phyloP scores from a whole-genome alignment of 2,797 vertebrate genomes.

The Takifugu ocellatus region DNA sequence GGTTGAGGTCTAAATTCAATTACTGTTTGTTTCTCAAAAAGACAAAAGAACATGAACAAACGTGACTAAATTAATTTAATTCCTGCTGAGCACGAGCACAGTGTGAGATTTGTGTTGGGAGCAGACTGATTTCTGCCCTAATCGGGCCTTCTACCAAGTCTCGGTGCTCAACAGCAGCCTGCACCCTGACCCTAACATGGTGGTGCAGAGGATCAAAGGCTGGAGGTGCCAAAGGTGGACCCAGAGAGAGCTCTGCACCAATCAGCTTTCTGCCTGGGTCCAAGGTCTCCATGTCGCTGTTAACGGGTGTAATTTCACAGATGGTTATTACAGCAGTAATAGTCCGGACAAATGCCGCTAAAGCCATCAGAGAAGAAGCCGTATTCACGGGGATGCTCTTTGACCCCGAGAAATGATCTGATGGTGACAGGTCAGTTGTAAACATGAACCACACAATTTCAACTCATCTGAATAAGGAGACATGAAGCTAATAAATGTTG shows the following conservation, averaged over 20 bases:
- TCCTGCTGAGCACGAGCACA: constrained; percentile 26
- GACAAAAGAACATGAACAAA: constrained; percentile 28
- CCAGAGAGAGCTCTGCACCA: constrained; percentile 4
- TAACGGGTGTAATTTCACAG: constrained; percentile 12
- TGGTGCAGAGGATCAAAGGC: constrained; percentile 16
- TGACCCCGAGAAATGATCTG: not conserved
- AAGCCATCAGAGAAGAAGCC: not conserved
- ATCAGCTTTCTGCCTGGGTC: constrained; percentile 21
- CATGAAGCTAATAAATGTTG: too few relatives aligned
- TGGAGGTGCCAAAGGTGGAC: constrained; percentile 23
- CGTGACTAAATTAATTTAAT: constrained; percentile 40
- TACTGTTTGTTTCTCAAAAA: constrained; percentile 19
- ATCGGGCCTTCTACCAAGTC: constrained; percentile 38
- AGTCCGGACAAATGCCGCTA: not conserved
- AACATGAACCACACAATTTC: not conserved
- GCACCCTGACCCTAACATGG: constrained; percentile 43
- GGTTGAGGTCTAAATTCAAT: not conserved
- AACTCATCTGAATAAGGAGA: too few relatives aligned
- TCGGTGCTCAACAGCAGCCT: constrained; percentile 30
- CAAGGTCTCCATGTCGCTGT: constrained; percentile 1
- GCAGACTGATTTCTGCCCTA: constrained; percentile 32
- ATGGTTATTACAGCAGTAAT: not conserved
- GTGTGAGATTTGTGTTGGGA: constrained; percentile 36
- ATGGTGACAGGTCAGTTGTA: not conserved
- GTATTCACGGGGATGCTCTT: not conserved